These are phyloP conservation scores for Phalacrocorax brasilianus DNA, from an alignment of 2,113 vertebrate species.

Conservation along the genomic window DNA sequence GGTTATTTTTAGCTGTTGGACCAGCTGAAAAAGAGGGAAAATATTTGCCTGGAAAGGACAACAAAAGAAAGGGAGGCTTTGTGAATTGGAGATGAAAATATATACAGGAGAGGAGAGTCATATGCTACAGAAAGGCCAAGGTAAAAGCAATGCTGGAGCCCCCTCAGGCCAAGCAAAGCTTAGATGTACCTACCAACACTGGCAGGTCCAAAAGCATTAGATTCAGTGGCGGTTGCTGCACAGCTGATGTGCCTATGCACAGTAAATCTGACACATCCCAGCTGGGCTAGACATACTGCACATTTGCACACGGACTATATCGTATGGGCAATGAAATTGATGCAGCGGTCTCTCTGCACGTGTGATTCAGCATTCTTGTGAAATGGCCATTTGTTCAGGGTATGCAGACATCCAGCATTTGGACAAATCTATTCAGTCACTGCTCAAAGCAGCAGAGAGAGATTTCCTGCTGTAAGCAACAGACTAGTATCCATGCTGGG, in stretches of 20 bases:
- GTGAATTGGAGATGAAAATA: background rate
- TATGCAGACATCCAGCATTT: background rate
- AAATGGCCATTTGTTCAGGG: background rate
- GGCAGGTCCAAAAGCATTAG: background rate
- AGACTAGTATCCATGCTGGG: background rate
- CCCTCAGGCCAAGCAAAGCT: background rate
- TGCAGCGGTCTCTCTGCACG: background rate
- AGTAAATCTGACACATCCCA: background rate
- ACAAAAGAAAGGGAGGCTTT: background rate
- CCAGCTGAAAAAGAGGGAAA: background rate
- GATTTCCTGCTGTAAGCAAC: background rate
- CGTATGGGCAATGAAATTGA: rapidly evolving
- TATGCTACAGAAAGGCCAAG: background rate
- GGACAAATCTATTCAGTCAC: background rate
- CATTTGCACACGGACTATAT: background rate
- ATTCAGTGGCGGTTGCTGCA: background rate
- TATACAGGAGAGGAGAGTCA: background rate
- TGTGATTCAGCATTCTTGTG: background rate
- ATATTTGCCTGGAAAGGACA: background rate
- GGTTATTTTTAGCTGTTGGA: background rate
- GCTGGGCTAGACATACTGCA: background rate
- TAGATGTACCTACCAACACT: background rate
- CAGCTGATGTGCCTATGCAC: background rate
- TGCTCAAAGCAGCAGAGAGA: background rate
- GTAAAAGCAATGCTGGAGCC: background rate